These are phyloP conservation scores for Macropis europaea DNA, from an alignment of 2,888 invertebrate genomes.

Conservation along the genomic window DNA sequence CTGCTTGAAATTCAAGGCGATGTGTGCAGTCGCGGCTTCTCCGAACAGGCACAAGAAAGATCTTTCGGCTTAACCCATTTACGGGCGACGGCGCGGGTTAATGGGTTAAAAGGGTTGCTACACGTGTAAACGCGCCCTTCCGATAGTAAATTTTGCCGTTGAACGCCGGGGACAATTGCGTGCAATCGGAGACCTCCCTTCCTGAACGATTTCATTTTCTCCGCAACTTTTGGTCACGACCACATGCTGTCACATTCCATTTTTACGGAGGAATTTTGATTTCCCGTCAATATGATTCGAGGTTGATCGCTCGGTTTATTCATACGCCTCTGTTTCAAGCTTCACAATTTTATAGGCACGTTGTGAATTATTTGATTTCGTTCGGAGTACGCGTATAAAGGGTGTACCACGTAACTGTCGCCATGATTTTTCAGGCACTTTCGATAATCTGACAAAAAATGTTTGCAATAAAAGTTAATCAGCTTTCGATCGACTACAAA, in stretches of 20 bases:
- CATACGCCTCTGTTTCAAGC: too few relatives aligned
- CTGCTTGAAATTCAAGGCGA: constrained; percentile 63
- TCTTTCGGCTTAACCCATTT: constrained; percentile 61
- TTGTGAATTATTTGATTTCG: too few relatives aligned
- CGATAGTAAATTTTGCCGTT: constrained; percentile 36
- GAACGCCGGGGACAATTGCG: not conserved
- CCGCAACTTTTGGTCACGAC: constrained; percentile 6
- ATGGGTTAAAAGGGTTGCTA: constrained; percentile 63
- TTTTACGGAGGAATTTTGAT: not conserved
- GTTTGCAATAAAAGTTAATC: too few relatives aligned
- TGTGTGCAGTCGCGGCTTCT: constrained; percentile 34
- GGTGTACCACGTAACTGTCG: too few relatives aligned
- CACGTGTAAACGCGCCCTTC: constrained; percentile 44
- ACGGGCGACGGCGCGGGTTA: constrained; percentile 58
- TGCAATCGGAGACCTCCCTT: not conserved
- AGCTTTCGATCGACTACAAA: too few relatives aligned
- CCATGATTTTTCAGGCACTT: too few relatives aligned
- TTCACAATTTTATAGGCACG: too few relatives aligned
- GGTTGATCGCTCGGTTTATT: too few relatives aligned
- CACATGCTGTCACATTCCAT: not conserved
- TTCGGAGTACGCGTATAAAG: too few relatives aligned
- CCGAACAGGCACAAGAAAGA: constrained; percentile 49
- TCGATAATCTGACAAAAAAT: too few relatives aligned
- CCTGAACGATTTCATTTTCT: not conserved
- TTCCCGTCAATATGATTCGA: not conserved